Base-by-base conservation (phyloP, 2,888 invertebrate genomes). In the Hoplodrina ambigua region DNA sequence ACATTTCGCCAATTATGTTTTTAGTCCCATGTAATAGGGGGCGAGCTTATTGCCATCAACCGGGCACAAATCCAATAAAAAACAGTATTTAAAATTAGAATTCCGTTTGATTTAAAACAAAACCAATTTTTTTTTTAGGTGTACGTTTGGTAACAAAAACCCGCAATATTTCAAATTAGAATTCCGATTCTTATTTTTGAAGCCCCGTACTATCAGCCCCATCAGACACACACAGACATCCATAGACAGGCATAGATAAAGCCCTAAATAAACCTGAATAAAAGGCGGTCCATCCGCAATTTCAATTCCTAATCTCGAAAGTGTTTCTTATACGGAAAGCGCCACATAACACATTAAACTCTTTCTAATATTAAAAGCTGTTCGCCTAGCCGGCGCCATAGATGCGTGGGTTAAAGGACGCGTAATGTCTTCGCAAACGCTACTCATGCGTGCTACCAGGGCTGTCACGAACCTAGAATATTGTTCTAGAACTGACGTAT, bases 361-460 rank as follows among this genome's bases (percentile, higher is more conserved):
- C 72, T 70, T 83, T 83, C 82, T 83, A 83, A 83, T 81, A 83
- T 83, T 78, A 81, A 77, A 80, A 68, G 80, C 72, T 65, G 69
- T 69, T 75, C 88, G 88, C 69, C 89, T 79, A 82, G 85, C 73
- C 74, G 89, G 87, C 90, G 89, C 89, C 89, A 82, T 83, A 60
- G 74, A 53, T 70, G 80, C 78, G 81, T 87, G 84, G 89, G 87
- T 87, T 85, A 89, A 87, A 72, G 83, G 82, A 85, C 87, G 83
- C 84, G 72, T 88, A 85, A 87, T 85, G 74, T 81, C 81, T 80
- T 78, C 66, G 72, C 78, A 61, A 68, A 81, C 78, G 78, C 61
- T 72, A 44, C 65, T 75, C 82, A 74, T 68, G 72, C 67, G 71
- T 77, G 50, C 8, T 33, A 46, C 11, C 66, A 87, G 86, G 87